Base-by-base conservation (phyloP, 1,140 invertebrate species). In the Mesaphorura yosii region DNA sequence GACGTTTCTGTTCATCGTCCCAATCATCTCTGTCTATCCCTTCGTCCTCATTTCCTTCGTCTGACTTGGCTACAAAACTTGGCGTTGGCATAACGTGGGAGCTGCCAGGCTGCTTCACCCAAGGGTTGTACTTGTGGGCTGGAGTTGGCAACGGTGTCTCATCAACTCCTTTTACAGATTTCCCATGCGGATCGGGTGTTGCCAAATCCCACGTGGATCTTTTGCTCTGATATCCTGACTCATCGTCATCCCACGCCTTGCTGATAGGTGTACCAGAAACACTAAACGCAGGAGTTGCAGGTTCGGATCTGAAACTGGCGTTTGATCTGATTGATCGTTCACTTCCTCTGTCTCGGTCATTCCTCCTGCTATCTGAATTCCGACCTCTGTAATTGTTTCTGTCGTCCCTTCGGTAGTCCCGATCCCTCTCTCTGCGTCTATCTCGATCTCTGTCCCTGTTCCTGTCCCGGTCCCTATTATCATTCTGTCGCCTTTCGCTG, bases 1-100 rank as follows among this genome's bases (percentile, higher is more conserved):
- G 65, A 45, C 90, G 77, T 60, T 84, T 83, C 70, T 97, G 87
- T 62, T 97, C 92, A 65, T 90, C 84, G 67, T 95, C 88, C 90
- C 89, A 96, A 29, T 84, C 71, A 31, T 83, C 77, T 27, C 79
- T 75, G 31, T 91, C 86, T 38, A 83, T 78, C 20, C 75, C 70
- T 66, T 74, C 70, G 58, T 74, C 59, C 59, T 69, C 59, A 58
- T 67, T 66, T 42, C 70, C 67, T 23, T 29, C 51, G 50, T 40
- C 60, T 28, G 59, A 64, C 42, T 41, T 60, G 58, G 31, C 64
- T 53, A 48, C 64, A 54, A 40, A 68, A 0, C 42, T 64, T 17
- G 63, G 55, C 12, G 59, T 60, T 45, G 40, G 44, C 48, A 59
- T 49, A 23, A 64, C 48, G 38, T 50, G 51, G 22, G 54, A 52